Conservation (phyloP, 2,888 invertebrate species). For the Shargacucullia verbasci region DNA sequence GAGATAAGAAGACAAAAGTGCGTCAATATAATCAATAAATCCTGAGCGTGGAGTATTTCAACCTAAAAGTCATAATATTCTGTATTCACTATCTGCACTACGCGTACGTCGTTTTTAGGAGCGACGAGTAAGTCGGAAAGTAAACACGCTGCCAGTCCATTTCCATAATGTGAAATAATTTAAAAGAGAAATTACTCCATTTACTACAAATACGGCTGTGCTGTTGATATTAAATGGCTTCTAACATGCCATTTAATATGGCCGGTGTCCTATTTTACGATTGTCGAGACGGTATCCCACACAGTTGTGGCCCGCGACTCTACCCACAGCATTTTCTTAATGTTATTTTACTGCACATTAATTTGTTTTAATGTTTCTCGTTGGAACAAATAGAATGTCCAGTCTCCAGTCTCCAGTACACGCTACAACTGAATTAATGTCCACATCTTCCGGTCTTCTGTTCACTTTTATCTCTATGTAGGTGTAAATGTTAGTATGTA, state of each 20-base stretch:
- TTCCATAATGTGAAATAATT: conserved; percentile 26
- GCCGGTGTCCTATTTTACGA: conserved; percentile 42
- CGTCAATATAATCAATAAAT: no score
- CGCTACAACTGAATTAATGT: conserved; percentile 46
- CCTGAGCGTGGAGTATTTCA: conserved; percentile 7
- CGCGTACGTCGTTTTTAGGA: no score
- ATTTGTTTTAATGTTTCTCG: conserved; percentile 60
- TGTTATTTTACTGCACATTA: conserved; percentile 64
- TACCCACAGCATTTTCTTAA: conserved; percentile 61
- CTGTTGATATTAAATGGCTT: conserved; percentile 39
- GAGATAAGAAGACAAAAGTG: no score
- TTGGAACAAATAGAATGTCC: conserved; percentile 47
- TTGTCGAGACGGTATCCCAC: conserved; percentile 43
- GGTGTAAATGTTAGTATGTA: conserved; percentile 40
- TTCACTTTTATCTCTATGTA: conserved; percentile 30
- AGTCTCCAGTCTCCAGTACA: conserved; percentile 29
- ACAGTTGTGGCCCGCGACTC: conserved; percentile 43
- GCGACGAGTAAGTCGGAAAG: conserved; percentile 4
- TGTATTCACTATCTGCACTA: no score
- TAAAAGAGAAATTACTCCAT: conserved; percentile 40
- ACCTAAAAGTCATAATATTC: no score
- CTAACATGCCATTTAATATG: conserved; percentile 35
- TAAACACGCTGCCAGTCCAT: conserved; percentile 20
- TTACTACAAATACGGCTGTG: conserved; percentile 28
- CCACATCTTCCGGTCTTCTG: conserved; percentile 40